Base-by-base conservation (phyloP, 2,888 invertebrate genomes). In the Hyposoter didymator region DNA sequence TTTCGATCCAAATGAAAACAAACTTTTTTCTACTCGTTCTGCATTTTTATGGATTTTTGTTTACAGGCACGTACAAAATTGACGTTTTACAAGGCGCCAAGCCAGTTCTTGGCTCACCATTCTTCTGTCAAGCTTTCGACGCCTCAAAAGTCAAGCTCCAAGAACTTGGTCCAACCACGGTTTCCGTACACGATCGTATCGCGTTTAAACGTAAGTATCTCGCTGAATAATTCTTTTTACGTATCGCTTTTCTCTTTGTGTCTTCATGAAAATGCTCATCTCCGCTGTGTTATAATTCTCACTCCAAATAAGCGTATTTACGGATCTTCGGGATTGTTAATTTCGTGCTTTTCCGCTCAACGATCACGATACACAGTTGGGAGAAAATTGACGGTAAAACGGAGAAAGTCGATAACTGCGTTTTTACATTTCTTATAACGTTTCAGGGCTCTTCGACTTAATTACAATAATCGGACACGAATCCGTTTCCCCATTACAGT, bases 61-160 rank as follows among this genome's bases (percentile, higher is more conserved):
- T 75, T 39, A 49, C 70, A 93, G 94, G 94, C 28, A 93, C 92
- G 1, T 93, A 94, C 78, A 94, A 94, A 88, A 94, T 98, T 95
- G 99, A 99, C 94, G 98, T 99, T 3, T 95, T 98, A 49, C 98
- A 98, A 93, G 96, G 98, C 87, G 97, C 98, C 0, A 98, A 98
- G 91, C 97, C 98, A 12, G 96, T 99, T 52, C 96, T 96, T 12
- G 99, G 99, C 74, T 99, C 98, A 90, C 99, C 99, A 0, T 99
- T 98, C 94, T 97, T 96, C 79, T 99, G 99, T 92, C 97, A 98
- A 92, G 97, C 98, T 0, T 99, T 97, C 92, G 99, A 99, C 94
- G 96, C 98, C 0, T 96, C 96, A 90, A 96, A 97, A 94, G 97
- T 99, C 0, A 95, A 96, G 84, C 94, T 98, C 62, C 96, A 97